Conservation (phyloP, 1,140 invertebrate species). For the Anoplolepis gracilipes region DNA sequence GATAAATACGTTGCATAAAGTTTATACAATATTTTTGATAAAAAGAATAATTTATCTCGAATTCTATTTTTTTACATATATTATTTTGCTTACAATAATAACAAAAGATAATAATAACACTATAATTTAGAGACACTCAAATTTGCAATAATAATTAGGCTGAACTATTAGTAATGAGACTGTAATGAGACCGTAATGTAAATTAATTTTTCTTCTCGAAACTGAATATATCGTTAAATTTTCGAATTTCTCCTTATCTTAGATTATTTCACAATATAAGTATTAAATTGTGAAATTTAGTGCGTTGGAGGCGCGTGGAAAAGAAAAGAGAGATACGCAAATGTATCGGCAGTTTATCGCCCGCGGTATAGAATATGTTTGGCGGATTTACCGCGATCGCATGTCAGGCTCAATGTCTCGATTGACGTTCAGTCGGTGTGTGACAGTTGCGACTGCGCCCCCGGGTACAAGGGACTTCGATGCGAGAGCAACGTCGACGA, state of each 20-base stretch:
- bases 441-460: conserved; percentile 93
- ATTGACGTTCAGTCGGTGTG: conserved; percentile 83
- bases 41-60: not conserved
- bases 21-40: not conserved
- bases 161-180: not conserved
- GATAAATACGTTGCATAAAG: not conserved
- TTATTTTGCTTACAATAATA: not conserved
- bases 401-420: conserved; percentile 79
- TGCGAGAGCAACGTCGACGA: conserved; percentile 98
- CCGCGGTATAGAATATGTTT: conserved; percentile 28
- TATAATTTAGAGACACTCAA: not conserved
- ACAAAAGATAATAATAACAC: not conserved
- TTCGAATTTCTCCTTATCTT: not conserved
- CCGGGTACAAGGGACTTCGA: conserved; percentile 95
- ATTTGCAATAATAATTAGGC: not conserved
- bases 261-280: not conserved
- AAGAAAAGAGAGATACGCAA: conserved; percentile 3
- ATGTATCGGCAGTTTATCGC: conserved; percentile 36
- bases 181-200: not conserved
- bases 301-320: not conserved
- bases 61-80: not conserved
- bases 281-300: not conserved
- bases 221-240: not conserved
- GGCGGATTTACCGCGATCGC: conserved; percentile 76
- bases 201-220: not conserved